phyloP scores from a whole-genome alignment of 2,113 vertebrate genomes.

The Ochotona princeps region DNA sequence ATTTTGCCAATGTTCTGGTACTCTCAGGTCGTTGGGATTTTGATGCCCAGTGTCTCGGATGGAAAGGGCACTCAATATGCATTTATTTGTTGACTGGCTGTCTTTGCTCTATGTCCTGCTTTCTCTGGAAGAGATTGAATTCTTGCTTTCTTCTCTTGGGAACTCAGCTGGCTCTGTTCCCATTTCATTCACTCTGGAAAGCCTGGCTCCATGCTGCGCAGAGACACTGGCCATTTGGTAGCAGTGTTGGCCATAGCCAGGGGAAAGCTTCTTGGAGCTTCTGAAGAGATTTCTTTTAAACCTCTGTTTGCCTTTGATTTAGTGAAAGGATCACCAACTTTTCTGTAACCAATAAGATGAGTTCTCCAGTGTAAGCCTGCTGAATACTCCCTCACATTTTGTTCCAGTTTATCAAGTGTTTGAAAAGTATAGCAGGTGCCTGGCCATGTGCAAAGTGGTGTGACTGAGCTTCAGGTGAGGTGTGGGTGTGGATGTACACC shows the following conservation, averaged over 20 bases:
- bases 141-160: conserved; percentile 46
- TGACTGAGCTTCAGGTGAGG: background rate
- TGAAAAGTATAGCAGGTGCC: background rate
- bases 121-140: conserved; percentile 34
- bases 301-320: background rate
- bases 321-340: conserved; percentile 16
- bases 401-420: background rate
- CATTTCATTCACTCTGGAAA: background rate
- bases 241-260: background rate
- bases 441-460: no score
- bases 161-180: conserved; percentile 25
- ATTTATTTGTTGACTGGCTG: conserved; percentile 49
- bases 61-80: background rate
- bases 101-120: background rate
- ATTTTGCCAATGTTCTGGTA: background rate
- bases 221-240: background rate
- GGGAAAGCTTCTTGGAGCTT: background rate
- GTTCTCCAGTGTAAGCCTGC: background rate
- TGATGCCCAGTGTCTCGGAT: background rate
- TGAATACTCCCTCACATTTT: background rate
- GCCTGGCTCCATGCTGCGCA: background rate
- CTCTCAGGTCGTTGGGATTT: background rate
- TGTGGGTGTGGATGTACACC: background rate
- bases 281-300: background rate
- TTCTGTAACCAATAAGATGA: background rate